Base-by-base conservation (phyloP, 2,888 invertebrate genomes). In the Agrilus cyanescens region DNA sequence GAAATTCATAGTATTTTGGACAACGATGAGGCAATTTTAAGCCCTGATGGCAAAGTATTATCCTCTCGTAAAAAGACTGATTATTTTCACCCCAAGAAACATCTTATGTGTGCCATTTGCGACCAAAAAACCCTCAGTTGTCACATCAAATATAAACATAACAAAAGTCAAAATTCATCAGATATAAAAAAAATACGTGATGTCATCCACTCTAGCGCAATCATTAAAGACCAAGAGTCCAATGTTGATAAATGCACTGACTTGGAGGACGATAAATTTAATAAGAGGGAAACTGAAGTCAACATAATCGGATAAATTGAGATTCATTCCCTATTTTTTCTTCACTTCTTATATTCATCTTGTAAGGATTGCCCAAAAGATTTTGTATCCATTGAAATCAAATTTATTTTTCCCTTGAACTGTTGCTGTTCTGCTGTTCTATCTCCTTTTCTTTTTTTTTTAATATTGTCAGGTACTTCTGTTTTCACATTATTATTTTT, bases 121-220 rank as follows among this genome's bases (percentile, higher is more conserved):
- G 74, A 78, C 46, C 68, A 75, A 43, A 75, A 86, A 65, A 84
- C 83, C 0, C 66, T 87, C 25, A 75, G 74, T 45, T 76, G 80
- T 57, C 89, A 90, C 57, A 76, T 82, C 62, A 82, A 82, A 62
- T 78, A 77, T 52, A 76, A 82, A 60, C 89, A 89, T 63, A 74
- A 80, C 37, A 72, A 77, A 31, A 76, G 78, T 75, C 50, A 84
- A 80, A 71, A 79, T 83, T 52, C 82, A 80, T 57, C 79, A 2
- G 81, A 85, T 58, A 79, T 85, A 18, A 73, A 80, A 50, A 73
- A 76, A 54, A 65, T 84, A 54, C 70, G 85, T 16, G 73, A 76
- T 36, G 73, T 78, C 13, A 79, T 86, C 48, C 75, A 81, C 52
- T 73, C 78, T 30, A 79, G 76, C 56, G 74, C 77, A 10, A 75